A percentile compares a stretch with the other conserved stretches of the same genome.
These are phyloP conservation scores for Cheumatopsyche charites DNA, from an alignment of 1,140 invertebrate species.

Conservation along the genomic window DNA sequence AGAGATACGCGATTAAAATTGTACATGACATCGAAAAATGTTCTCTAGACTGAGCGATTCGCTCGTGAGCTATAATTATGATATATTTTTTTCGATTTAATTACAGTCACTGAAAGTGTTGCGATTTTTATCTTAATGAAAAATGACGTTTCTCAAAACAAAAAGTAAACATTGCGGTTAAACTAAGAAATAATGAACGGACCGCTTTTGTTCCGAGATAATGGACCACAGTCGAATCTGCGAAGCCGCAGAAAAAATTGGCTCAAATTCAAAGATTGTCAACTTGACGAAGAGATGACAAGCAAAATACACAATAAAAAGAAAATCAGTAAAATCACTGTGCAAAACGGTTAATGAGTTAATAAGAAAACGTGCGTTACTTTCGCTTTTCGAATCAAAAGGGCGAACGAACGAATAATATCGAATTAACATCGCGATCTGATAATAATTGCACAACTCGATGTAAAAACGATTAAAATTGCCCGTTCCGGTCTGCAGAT, in stretches of 20 bases:
- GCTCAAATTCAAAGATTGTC: constrained; percentile 9
- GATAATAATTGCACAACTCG: neutral
- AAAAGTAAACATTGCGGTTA: too few species aligned
- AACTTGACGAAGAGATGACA: constrained; percentile 26
- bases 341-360: neutral
- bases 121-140: too few species aligned
- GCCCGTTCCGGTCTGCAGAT: constrained; percentile 7
- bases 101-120: too few species aligned
- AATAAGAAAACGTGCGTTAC: neutral
- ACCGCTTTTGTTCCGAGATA: neutral
- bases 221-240: neutral
- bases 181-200: too few species aligned
- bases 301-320: constrained; percentile 2
- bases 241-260: neutral
- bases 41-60: too few species aligned
- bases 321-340: neutral
- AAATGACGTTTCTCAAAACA: too few species aligned
- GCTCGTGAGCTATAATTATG: too few species aligned
- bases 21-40: neutral
- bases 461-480: neutral
- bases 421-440: too few species aligned
- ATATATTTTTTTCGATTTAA: too few species aligned
- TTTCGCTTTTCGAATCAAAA: too few species aligned
- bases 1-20: neutral
- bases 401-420: neutral